These are phyloP conservation scores for Fragum sueziense DNA, from an alignment of 2,888 invertebrate genomes.

Conservation along the genomic window DNA sequence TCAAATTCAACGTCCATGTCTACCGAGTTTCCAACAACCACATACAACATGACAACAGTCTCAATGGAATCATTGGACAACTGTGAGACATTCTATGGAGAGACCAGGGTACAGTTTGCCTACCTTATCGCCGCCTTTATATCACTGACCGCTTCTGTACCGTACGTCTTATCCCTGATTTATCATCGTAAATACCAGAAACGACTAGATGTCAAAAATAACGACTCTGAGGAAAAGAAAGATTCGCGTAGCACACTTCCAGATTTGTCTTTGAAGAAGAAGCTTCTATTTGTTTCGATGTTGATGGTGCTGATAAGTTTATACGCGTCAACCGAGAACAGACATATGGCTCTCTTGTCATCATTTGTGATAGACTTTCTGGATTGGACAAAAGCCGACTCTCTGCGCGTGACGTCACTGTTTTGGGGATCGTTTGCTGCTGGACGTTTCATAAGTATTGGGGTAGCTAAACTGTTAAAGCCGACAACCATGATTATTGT, in stretches of 20 bases:
- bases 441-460: constrained; percentile 53
- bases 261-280: constrained; percentile 46
- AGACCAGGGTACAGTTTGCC: constrained; percentile 51
- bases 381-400: constrained; percentile 42
- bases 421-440: constrained; percentile 53
- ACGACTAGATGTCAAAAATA: constrained; percentile 16
- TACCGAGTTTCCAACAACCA: background rate
- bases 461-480: constrained; percentile 73
- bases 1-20: background rate
- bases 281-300: constrained; percentile 43
- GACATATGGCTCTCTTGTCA: constrained; percentile 44
- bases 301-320: constrained; percentile 53
- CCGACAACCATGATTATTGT: constrained; percentile 79
- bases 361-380: constrained; percentile 48
- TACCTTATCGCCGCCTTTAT: constrained; percentile 57
- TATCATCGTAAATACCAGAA: background rate
- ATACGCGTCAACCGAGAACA: constrained; percentile 70
- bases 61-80: background rate
- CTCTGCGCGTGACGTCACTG: constrained; percentile 36
- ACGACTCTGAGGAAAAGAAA: constrained; percentile 20
- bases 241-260: constrained; percentile 41
- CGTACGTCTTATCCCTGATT: constrained; percentile 57
- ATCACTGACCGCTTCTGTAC: constrained; percentile 51
- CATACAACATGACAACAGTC: background rate
- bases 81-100: constrained; percentile 5